These are phyloP conservation scores for Phrynocephalus versicolor DNA, from an alignment of 2,113 vertebrate genomes.

Conservation along the genomic window DNA sequence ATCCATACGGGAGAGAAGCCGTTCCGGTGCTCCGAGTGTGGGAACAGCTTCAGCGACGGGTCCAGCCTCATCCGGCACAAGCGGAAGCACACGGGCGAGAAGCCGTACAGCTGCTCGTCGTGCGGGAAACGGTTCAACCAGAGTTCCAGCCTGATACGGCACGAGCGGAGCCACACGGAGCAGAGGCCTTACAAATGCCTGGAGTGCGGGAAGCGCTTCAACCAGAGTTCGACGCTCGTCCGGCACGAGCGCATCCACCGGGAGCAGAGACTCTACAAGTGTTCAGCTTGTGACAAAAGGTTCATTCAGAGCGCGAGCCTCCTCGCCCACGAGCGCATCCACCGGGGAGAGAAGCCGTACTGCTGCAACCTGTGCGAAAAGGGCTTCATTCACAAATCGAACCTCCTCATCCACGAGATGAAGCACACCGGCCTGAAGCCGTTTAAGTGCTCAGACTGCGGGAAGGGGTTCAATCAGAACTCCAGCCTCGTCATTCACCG, in stretches of 20 bases:
- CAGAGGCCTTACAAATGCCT: constrained; percentile 43
- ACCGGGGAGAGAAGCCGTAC: constrained; percentile 22
- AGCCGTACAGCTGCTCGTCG: constrained; percentile 37
- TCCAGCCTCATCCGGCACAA: constrained; percentile 52
- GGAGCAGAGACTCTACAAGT: constrained; percentile 48
- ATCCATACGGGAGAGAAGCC: constrained; percentile 58
- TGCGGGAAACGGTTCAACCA: constrained; percentile 57
- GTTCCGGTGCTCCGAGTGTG: constrained; percentile 49
- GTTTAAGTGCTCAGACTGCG: constrained; percentile 60
- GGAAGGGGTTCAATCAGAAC: constrained; percentile 65
- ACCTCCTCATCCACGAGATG: constrained; percentile 33
- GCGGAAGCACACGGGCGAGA: constrained; percentile 55
- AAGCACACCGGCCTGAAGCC: constrained; percentile 51
- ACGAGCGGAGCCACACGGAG: constrained; percentile 45
- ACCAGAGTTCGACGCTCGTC: constrained; percentile 46
- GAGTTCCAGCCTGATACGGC: constrained; percentile 50
- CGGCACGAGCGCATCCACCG: constrained; percentile 49
- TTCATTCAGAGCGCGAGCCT: constrained; percentile 58
- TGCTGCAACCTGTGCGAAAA: background rate
- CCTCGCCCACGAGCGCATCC: constrained; percentile 33
- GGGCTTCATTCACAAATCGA: constrained; percentile 24
- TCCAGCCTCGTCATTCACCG: constrained; percentile 68
- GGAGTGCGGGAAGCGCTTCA: constrained; percentile 53
- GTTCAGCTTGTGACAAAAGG: constrained; percentile 50
- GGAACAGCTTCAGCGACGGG: constrained; percentile 52